A percentile compares a stretch with the other conserved stretches of the same genome.
Conservation (phyloP, 1,140 invertebrate genomes). For the Lerema accius region DNA sequence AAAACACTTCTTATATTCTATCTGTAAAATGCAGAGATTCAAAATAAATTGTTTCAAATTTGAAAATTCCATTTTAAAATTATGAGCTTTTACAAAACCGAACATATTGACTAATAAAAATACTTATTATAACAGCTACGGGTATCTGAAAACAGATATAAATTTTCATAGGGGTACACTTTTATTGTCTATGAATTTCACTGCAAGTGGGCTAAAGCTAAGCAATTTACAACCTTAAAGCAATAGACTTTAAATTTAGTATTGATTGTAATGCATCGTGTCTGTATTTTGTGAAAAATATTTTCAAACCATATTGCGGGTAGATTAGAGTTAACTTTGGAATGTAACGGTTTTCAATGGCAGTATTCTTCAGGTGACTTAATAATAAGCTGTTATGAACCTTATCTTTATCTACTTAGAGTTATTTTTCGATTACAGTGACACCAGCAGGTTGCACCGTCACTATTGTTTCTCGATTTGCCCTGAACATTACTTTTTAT, state of each 20-base stretch:
- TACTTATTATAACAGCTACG: too few relatives aligned
- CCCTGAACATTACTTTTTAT: slow-evolving; percentile 66
- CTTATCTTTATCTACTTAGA: not conserved
- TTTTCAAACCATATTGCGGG: slow-evolving; percentile 5
- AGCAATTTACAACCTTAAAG: slow-evolving; percentile 5
- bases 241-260: not conserved
- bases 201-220: not conserved
- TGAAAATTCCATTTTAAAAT: too few relatives aligned
- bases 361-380: slow-evolving; percentile 9
- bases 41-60: too few relatives aligned
- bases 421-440: not conserved
- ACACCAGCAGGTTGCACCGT: slow-evolving; percentile 36
- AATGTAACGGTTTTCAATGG: slow-evolving; percentile 12
- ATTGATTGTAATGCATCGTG: slow-evolving; percentile 6
- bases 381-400: slow-evolving; percentile 1
- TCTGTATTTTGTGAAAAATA: not conserved
- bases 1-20: too few relatives aligned
- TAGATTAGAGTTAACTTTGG: slow-evolving; percentile 25
- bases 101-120: too few relatives aligned
- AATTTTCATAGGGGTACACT: slow-evolving; percentile 20
- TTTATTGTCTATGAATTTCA: slow-evolving; percentile 17
- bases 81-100: too few relatives aligned
- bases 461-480: slow-evolving; percentile 65
- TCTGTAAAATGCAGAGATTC: too few relatives aligned
- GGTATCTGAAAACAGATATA: not conserved